Base-by-base conservation (phyloP, 1,140 invertebrate genomes). In the Drosophila novamexicana region DNA sequence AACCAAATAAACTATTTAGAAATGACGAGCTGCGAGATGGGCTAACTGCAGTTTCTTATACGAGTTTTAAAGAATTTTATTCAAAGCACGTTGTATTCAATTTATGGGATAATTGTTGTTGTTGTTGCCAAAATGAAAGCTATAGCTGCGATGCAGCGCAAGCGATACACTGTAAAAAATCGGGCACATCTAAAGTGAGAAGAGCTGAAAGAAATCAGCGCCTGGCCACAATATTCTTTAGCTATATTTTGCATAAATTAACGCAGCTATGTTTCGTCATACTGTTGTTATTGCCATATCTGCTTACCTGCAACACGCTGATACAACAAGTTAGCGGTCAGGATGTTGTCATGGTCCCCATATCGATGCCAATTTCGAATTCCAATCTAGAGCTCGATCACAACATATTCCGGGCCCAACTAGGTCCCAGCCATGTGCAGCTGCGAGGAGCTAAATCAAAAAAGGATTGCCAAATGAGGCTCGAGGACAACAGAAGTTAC, bases 191-290 rank as follows among this genome's bases (percentile, higher is more conserved):
- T n/a, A 7, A 42, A 42, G 1, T 4, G 6, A 7, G n/a, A n/a
- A 2, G n/a, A n/a, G 4, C 39, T n/a, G 2, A 12, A 42, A n/a
- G 0, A 6, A 9, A n/a, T 1, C 39, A 3, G n/a, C 1, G 40
- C 6, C 0, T 7, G 0, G 40, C 42, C 9, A 65, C 49, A 36
- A 14, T 10, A 34, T 59, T 32, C 34, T 8, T 45, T 6, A 73
- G 10, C 37, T 75, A 70, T 59, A 45, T 64, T 10, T 63, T 72
- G 39, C 62, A 47, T 16, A 75, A 73, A 59, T 58, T 79, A 61
- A 73, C 54, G n/a, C 45, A 49, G 52, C 37, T 81, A 64, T 88
- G 84, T 71, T 14, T 89, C 36, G 22, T 84, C 14, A 53, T 78
- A 36, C 5, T 84, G 8, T 66, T 89, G 32, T 39, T 89, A 14